Conservation (phyloP, 2,113 vertebrate species). For the Dromas ardeola region DNA sequence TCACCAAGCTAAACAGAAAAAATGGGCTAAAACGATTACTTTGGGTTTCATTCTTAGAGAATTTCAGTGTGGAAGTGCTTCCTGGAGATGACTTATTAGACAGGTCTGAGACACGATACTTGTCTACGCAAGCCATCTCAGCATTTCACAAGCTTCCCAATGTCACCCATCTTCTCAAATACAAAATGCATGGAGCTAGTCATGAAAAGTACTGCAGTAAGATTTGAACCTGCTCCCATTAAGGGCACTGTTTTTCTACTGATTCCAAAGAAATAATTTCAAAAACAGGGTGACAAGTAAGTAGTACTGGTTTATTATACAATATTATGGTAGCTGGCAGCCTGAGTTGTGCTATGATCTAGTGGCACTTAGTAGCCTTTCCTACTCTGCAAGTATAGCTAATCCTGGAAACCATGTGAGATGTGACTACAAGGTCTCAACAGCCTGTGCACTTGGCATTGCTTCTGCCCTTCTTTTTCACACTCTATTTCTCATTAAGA, state of each 20-base stretch:
- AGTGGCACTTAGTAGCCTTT: neutral
- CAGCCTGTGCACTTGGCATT: neutral
- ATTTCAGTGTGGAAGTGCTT: neutral
- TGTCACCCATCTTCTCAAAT: neutral
- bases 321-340: neutral
- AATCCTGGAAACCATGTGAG: neutral
- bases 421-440: neutral
- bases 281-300: neutral
- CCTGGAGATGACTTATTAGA: neutral
- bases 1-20: neutral
- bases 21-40: neutral
- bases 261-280: neutral
- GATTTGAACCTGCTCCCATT: neutral
- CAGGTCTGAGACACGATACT: neutral
- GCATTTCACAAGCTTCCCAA: neutral
- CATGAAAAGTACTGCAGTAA: neutral
- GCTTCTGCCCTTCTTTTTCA: constrained; percentile 18
- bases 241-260: neutral
- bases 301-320: neutral
- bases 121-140: neutral
- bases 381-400: neutral
- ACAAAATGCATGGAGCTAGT: neutral
- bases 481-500: constrained; percentile 3
- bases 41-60: neutral
- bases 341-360: neutral